phyloP scores from a whole-genome alignment of 2,113 vertebrate species.

The Neogobius melanostomus region DNA sequence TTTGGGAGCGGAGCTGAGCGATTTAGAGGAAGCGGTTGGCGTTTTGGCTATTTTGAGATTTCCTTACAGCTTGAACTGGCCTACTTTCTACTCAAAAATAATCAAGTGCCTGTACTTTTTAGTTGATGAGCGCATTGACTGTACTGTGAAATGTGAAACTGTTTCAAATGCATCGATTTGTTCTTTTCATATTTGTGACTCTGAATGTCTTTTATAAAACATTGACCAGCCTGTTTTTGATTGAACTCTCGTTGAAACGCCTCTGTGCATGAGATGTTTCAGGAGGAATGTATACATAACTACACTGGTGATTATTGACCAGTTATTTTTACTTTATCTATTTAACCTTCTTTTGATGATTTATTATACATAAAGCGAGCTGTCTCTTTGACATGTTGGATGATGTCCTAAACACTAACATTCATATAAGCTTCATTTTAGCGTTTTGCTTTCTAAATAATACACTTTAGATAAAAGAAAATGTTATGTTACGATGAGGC shows the following conservation, averaged over 20 bases:
- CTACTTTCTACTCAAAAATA: conserved; percentile 47
- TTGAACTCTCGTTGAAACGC: conserved; percentile 54
- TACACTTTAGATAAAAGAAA: no score
- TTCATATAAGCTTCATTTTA: not conserved
- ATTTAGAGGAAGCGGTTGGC: conserved; percentile 17
- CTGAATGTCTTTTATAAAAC: conserved; percentile 37
- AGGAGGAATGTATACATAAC: conserved; percentile 47
- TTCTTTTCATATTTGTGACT: conserved; percentile 25
- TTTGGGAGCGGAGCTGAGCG: conserved; percentile 5
- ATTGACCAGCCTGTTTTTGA: conserved; percentile 59
- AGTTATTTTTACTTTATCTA: conserved; percentile 48
- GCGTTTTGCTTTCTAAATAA: not conserved
- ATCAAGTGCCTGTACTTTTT: conserved; percentile 62
- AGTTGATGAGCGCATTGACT: conserved; percentile 18
- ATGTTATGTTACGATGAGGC: no score
- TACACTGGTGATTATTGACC: conserved; percentile 49
- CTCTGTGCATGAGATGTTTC: conserved; percentile 72
- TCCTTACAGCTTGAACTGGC: conserved; percentile 42
- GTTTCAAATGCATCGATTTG: not conserved
- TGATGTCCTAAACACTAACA: not conserved
- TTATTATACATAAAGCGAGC: conserved; percentile 28
- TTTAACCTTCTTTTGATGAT: conserved; percentile 39
- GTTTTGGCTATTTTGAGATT: conserved; percentile 32
- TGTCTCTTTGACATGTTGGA: not conserved
- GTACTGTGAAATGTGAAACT: conserved; percentile 28